These are phyloP conservation scores for Masnerella sp. DNA, from an alignment of 2,888 invertebrate genomes.

Conservation along the genomic window DNA sequence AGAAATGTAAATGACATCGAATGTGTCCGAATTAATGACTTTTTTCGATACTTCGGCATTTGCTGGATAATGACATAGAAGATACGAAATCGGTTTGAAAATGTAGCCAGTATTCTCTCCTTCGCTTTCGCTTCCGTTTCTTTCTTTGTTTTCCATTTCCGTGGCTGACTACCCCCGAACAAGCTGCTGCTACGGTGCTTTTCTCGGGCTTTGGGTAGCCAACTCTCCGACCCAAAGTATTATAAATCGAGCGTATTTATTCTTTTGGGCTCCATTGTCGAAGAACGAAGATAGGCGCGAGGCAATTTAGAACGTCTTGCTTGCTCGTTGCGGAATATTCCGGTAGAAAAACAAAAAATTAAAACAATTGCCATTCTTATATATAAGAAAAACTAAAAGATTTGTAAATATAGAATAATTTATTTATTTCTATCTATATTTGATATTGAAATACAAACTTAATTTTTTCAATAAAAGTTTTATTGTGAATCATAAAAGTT, in stretches of 20 bases:
- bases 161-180: slow-evolving; percentile 49
- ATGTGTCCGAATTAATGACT: slow-evolving; percentile 1
- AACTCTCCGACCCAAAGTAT: slow-evolving; percentile 41
- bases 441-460: no score
- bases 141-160: slow-evolving; percentile 45
- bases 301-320: slow-evolving; percentile 43
- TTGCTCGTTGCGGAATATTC: slow-evolving; percentile 37
- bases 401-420: no score
- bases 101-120: slow-evolving; percentile 27
- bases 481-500: no score
- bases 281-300: slow-evolving; percentile 29
- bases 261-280: slow-evolving; percentile 46
- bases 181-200: slow-evolving; percentile 33
- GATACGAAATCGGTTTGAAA: slow-evolving; percentile 26
- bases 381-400: no score
- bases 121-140: slow-evolving; percentile 31
- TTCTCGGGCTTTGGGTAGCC: slow-evolving; percentile 38
- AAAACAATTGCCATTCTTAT: no score
- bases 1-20: no score
- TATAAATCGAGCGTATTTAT: slow-evolving; percentile 56
- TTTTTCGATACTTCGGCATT: slow-evolving; percentile 13
- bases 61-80: slow-evolving; percentile 34
- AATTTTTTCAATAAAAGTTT: no score
- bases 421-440: no score
- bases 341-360: no score